These are phyloP conservation scores for Drosophila mercatorum DNA, from an alignment of 2,888 invertebrate genomes.

Conservation along the genomic window DNA sequence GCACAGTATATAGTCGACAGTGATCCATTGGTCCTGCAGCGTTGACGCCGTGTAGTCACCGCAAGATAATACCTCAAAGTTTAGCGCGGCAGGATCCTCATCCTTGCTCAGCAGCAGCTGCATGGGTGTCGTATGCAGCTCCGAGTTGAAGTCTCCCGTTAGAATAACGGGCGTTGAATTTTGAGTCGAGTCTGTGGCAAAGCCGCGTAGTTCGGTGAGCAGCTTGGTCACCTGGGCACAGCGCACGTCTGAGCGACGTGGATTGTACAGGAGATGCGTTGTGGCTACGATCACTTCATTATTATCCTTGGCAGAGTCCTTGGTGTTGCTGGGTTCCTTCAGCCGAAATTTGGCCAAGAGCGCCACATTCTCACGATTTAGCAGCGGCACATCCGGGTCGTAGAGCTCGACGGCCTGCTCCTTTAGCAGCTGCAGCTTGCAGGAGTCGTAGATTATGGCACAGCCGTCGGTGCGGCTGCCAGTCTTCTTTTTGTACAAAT, in stretches of 20 bases:
- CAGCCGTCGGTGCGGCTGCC: conserved; percentile 94
- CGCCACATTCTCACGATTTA: conserved; percentile 95
- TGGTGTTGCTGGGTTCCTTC: conserved; percentile 82
- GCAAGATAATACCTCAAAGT: conserved; percentile 56
- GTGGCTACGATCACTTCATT: conserved; percentile 92
- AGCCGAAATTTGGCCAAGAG: conserved; percentile 89
- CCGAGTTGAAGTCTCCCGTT: conserved; percentile 93
- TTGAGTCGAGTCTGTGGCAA: conserved; percentile 86
- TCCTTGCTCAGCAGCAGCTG: conserved; percentile 13
- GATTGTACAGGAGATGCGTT: conserved; percentile 97
- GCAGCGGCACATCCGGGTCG: conserved; percentile 82
- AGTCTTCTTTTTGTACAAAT: conserved; percentile 93
- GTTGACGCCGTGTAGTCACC: conserved; percentile 86
- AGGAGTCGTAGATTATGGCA: conserved; percentile 92
- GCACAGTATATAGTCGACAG: conserved; percentile 97
- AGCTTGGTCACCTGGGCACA: conserved; percentile 94
- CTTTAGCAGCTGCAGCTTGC: conserved; percentile 88
- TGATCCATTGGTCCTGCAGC: conserved; percentile 90
- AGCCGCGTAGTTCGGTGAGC: conserved; percentile 92
- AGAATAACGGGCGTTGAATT: conserved; percentile 89
- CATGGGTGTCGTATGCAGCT: conserved; percentile 81
- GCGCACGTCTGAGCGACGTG: conserved; percentile 93
- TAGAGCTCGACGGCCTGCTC: conserved; percentile 89
- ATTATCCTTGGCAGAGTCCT: conserved; percentile 59
- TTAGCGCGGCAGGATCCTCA: conserved; percentile 5